Conservation (phyloP, 2,797 vertebrate species). For the Anas acuta region DNA sequence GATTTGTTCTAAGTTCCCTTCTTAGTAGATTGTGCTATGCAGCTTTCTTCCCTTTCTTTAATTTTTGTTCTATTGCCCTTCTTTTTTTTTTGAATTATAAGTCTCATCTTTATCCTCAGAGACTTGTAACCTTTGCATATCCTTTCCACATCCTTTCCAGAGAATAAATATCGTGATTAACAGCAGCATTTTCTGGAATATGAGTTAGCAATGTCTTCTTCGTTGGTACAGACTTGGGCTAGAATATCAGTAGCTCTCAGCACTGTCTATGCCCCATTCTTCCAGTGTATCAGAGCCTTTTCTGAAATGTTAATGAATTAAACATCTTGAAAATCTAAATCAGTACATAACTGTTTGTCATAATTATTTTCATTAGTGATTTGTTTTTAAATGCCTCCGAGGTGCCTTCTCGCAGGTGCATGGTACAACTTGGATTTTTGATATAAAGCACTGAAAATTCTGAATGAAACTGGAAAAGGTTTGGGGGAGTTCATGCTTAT, state of each 20-base stretch:
- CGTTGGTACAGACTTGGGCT: not conserved
- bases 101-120: not conserved
- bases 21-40: not conserved
- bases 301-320: not conserved
- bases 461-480: not conserved
- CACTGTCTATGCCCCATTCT: not conserved
- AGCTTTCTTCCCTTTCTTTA: not conserved
- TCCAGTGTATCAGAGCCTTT: not conserved
- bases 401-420: not conserved
- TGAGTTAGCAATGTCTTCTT: not conserved
- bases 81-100: not conserved
- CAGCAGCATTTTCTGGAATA: not conserved
- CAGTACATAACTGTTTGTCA: not conserved
- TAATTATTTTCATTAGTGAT: slow-evolving; percentile 23
- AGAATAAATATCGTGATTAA: not conserved
- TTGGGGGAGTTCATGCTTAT: not conserved
- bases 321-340: slow-evolving; percentile 4
- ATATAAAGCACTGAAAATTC: not conserved
- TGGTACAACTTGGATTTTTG: not conserved
- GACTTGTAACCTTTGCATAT: not conserved
- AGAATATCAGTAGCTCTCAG: not conserved
- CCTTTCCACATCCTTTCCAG: not conserved
- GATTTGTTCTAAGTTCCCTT: not conserved
- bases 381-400: slow-evolving; percentile 6
- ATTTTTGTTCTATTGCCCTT: not conserved